Base-by-base conservation (phyloP, 2,797 vertebrate genomes). In the Pangasius sanitwongsei region DNA sequence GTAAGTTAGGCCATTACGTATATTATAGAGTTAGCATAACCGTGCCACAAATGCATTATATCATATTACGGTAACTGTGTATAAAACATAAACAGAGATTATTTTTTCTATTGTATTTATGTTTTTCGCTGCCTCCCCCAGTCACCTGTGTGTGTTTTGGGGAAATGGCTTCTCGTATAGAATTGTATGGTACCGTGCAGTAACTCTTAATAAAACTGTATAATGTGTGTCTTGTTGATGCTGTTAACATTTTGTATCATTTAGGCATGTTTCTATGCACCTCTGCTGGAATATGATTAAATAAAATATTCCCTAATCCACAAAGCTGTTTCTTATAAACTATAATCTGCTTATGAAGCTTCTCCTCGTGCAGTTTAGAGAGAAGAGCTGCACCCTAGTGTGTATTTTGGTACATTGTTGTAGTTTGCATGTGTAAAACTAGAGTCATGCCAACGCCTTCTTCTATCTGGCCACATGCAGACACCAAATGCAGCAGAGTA, bases 201-300 rank as follows among this genome's bases (percentile, higher is more conserved):
- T 89, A 89, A 89, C 74, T 88, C 92, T 90, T 83, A 92, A 91
- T 92, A 82, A 87, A 93, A 88, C 90, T 92, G 90, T 95, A 91
- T 91, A 75, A 92, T 78, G 83, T 92, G 90, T 92, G 92, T 90
- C 90, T 90, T 90, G 70, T 88, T 91, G 89, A 90, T 86, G 86
- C 91, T 89, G 90, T 92, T 91, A 88, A 89, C 89, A 89, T 91
- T 83, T 91, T 91, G 89, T 93, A 92, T 89, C 90, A 92, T 92
- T 90, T 94, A 94, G 94, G 93, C 92, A 94, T 93, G 94, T 95
- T 94, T 95, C 93, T 93, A 94, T 95, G 94, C 94, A 94, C 94
- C 92, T 93, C 93, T 95, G 95, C 94, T 94, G 92, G 92, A 95
- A 93, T 91, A 92, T 83, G 92, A 95, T 92, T 91, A 89, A 93